Base-by-base conservation (phyloP, 1,140 invertebrate species). In the Drosophila nigrodunni region DNA sequence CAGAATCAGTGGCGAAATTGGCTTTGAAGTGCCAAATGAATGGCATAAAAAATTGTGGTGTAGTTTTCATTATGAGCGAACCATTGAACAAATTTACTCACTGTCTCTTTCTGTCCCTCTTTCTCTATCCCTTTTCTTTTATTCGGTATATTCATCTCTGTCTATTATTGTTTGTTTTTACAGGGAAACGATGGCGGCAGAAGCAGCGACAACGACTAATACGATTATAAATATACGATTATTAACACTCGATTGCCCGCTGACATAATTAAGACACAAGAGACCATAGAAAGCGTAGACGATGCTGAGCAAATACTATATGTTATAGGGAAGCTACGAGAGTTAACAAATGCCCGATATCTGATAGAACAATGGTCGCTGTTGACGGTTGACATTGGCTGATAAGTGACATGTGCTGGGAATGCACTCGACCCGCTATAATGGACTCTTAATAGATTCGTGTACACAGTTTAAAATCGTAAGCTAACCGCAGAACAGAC, bases 211-310 rank as follows among this genome's bases (percentile, higher is more conserved):
- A 77, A 62, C 67, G 49, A 57, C 78, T 89, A 89, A 89, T 81
- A 81, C 80, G 85, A 89, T 89, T 89, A 89, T 89, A 89, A 89
- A 89, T 89, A 89, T 89, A 49, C 85, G 85, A 89, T 89, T 89
- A 89, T 85, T 89, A 85, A 89, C 85, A 89, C 85, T 89, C 85
- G 85, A 89, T 89, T 89, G 85, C 78, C 59, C 68, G 74, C 58
- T 81, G 85, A 89, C 85, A 89, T 89, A 89, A 89, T 89, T 89
- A 89, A 89, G 85, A 89, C 85, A 89, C 68, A 67, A 78, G 77
- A 76, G 75, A 37, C 35, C 18, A 65, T 62, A 55, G 44, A 64
- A 49, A 66, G n/a, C 55, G 50, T 58, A 30, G 52, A 49, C 50
- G 82, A 49, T 35, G 47, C 69, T 71, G 83, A 72, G 50, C 80